phyloP scores from a whole-genome alignment of 1,140 invertebrate genomes.

The Agrypnia vestita region DNA sequence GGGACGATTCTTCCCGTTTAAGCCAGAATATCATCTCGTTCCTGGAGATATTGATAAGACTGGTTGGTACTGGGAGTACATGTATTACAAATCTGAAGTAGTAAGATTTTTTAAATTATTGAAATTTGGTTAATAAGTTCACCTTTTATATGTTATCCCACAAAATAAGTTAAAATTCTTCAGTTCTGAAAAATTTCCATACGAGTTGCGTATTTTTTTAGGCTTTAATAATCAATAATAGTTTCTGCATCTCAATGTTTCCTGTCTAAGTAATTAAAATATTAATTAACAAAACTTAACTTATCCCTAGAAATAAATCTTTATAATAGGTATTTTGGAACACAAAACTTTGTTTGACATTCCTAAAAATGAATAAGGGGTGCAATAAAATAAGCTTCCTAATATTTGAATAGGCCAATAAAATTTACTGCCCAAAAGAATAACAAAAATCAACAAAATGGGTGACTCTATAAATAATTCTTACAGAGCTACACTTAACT shows the following conservation, averaged over 20 bases:
- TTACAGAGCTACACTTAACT: too few relatives aligned
- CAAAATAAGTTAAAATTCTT: not conserved
- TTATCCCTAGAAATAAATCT: not conserved
- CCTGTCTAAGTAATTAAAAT: too few relatives aligned
- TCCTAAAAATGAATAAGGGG: too few relatives aligned
- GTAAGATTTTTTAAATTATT: slow-evolving; percentile 74
- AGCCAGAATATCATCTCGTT: slow-evolving; percentile 92
- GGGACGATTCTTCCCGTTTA: slow-evolving; percentile 94
- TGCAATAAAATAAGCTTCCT: too few relatives aligned
- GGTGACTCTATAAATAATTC: too few relatives aligned
- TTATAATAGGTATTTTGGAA: not conserved
- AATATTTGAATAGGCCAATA: too few relatives aligned
- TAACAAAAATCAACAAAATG: too few relatives aligned
- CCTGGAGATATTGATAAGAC: slow-evolving; percentile 85
- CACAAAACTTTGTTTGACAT: not conserved
- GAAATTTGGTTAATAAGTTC: not conserved
- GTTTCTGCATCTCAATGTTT: too few relatives aligned
- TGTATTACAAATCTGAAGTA: slow-evolving; percentile 91
- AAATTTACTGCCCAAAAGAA: too few relatives aligned
- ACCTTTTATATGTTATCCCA: too few relatives aligned
- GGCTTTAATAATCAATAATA: too few relatives aligned
- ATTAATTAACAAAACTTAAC: not conserved
- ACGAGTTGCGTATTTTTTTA: not conserved
- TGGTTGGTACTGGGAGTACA: slow-evolving; percentile 97
- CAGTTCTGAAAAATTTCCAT: not conserved